Evolutionary conservation across 1,140 invertebrate genomes (phyloP).

Genomic region (Calephelis virginiensis): DNA sequence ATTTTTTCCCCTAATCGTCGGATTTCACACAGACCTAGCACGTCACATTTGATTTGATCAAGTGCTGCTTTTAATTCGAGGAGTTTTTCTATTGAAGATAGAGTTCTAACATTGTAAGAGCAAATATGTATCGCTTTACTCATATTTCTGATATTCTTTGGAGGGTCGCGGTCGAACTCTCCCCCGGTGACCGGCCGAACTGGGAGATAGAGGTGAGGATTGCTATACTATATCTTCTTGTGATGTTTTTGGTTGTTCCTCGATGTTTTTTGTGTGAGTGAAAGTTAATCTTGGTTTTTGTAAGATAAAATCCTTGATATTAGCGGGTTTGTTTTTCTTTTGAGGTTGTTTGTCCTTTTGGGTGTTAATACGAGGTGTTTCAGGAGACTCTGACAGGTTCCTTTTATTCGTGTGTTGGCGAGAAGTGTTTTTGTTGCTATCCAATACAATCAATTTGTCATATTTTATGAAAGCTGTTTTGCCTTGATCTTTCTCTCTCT

Average conservation of each 20-base stretch:
- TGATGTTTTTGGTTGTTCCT: no score
- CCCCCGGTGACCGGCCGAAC: constrained; percentile 29
- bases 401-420: no score
- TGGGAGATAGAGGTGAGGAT: constrained; percentile 25
- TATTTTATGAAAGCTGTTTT: constrained; percentile 4
- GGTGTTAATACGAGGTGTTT: no score
- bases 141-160: constrained; percentile 8
- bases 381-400: no score
- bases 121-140: constrained; percentile 29
- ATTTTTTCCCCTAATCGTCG: constrained; percentile 38
- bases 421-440: no score
- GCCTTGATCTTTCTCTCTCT: neutral
- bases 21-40: constrained; percentile 40
- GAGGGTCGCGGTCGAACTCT: constrained; percentile 34
- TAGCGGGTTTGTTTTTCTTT: no score
- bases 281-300: no score
- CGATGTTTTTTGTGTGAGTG: no score
- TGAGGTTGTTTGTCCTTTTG: no score
- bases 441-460: no score
- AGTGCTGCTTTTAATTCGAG: constrained; percentile 39
- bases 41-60: constrained; percentile 38
- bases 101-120: constrained; percentile 36
- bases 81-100: constrained; percentile 35
- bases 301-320: no score
- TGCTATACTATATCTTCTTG: no score